Evolutionary conservation across 2,797 vertebrate genomes (phyloP).

Genomic region (Chelmon rostratus): DNA sequence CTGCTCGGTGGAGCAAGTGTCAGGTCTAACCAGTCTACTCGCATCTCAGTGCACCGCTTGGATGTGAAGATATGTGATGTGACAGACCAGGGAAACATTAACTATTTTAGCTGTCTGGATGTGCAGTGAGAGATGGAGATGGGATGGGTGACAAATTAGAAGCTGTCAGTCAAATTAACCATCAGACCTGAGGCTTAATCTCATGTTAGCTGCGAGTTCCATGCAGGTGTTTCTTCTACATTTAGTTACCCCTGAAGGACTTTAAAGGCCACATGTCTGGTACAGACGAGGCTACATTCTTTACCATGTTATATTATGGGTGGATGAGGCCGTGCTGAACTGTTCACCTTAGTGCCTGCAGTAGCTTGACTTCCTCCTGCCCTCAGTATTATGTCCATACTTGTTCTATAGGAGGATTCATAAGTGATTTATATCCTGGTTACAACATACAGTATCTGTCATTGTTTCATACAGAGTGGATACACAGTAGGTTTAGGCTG

Average conservation of each 20-base stretch:
- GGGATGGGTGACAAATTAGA: slow-evolving; percentile 76
- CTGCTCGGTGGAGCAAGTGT: slow-evolving; percentile 67
- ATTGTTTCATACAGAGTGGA: not conserved
- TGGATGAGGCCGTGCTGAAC: slow-evolving; percentile 64
- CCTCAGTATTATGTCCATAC: slow-evolving; percentile 45
- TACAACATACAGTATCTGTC: not conserved
- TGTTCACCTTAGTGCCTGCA: slow-evolving; percentile 58
- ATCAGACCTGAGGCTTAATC: slow-evolving; percentile 44
- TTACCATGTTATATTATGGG: slow-evolving; percentile 69
- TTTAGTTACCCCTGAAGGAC: slow-evolving; percentile 58
- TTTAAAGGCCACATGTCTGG: slow-evolving; percentile 48
- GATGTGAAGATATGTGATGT: slow-evolving; percentile 55
- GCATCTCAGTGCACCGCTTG: slow-evolving; percentile 43
- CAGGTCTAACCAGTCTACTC: slow-evolving; percentile 56
- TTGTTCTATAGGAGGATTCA: slow-evolving; percentile 37
- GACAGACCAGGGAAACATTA: slow-evolving; percentile 83
- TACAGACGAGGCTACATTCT: slow-evolving; percentile 64
- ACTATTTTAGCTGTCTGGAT: slow-evolving; percentile 75
- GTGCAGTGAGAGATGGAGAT: slow-evolving; percentile 47
- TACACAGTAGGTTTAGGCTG: not conserved
- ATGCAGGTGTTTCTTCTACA: slow-evolving; percentile 78
- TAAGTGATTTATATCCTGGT: slow-evolving; percentile 20
- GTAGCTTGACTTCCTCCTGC: slow-evolving; percentile 44
- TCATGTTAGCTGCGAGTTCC: slow-evolving; percentile 46
- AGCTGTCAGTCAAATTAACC: slow-evolving; percentile 76